phyloP scores from a whole-genome alignment of 2,113 vertebrate genomes.

The Aptenodytes patagonicus region DNA sequence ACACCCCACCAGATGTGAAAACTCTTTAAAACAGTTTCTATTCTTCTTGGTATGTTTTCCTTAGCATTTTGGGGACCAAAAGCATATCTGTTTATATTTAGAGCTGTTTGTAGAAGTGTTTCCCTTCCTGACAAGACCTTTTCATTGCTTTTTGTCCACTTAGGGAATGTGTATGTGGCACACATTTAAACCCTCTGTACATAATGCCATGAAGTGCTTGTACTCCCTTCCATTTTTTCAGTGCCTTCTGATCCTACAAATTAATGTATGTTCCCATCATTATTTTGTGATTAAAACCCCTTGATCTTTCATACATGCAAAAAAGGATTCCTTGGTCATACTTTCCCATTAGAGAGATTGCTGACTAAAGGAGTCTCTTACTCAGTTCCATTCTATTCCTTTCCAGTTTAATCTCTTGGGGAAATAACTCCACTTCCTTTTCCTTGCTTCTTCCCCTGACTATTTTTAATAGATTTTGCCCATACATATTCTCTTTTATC shows the following conservation, averaged over 20 bases:
- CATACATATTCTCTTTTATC: neutral
- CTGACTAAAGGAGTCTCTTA: neutral
- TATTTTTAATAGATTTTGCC: neutral
- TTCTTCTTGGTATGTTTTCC: conserved; percentile 1
- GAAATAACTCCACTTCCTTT: neutral
- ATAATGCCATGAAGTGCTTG: neutral
- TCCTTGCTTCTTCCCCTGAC: neutral
- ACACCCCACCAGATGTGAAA: neutral
- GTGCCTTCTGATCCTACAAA: conserved; percentile 6
- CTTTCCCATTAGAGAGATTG: neutral
- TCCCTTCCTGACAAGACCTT: conserved; percentile 4
- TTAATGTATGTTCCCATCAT: neutral
- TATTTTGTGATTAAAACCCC: neutral
- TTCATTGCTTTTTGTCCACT: neutral
- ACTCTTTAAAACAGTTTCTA: neutral
- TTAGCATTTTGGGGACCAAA: neutral
- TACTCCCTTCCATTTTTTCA: neutral
- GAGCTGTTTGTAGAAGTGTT: neutral
- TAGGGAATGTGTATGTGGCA: neutral
- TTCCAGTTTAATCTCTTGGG: neutral
- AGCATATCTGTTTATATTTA: neutral
- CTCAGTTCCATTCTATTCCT: neutral
- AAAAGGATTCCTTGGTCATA: neutral
- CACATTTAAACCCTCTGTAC: neutral
- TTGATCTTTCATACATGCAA: neutral